Conservation (phyloP, 2,888 invertebrate species). For the Chalcis sispes region DNA sequence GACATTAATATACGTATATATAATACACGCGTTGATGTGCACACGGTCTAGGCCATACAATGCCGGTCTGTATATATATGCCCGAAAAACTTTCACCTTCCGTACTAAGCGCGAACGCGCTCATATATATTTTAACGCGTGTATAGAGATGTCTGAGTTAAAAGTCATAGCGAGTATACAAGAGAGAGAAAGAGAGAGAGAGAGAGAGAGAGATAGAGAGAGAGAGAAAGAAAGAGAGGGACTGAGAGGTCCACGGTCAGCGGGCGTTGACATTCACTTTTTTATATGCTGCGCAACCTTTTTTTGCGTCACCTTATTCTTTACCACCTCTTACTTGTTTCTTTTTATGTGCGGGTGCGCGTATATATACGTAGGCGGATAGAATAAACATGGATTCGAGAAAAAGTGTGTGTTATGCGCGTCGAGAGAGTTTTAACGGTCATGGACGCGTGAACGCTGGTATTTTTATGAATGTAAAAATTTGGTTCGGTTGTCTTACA, state of each 20-base stretch:
- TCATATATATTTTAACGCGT: background rate
- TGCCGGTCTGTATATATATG: constrained; percentile 38
- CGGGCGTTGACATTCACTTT: constrained; percentile 55
- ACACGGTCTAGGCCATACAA: constrained; percentile 71
- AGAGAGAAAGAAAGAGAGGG: no score
- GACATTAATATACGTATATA: no score
- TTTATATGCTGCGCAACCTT: constrained; percentile 5
- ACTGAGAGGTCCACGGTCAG: constrained; percentile 53
- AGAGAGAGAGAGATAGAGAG: no score
- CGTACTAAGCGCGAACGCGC: constrained; percentile 45
- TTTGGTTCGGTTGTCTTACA: no score
- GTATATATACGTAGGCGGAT: background rate
- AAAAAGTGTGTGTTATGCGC: background rate
- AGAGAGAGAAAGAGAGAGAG: no score
- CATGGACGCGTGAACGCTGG: background rate
- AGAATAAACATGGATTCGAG: background rate
- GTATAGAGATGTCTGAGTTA: no score
- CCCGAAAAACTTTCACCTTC: constrained; percentile 72
- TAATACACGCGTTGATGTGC: no score
- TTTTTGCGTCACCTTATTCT: background rate
- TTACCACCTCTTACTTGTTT: background rate
- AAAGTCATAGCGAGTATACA: no score
- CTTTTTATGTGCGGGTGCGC: background rate
- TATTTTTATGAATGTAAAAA: no score
- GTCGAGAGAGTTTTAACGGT: background rate